phyloP scores from a whole-genome alignment of 2,888 invertebrate species.

The Agapetus fuscipes region DNA sequence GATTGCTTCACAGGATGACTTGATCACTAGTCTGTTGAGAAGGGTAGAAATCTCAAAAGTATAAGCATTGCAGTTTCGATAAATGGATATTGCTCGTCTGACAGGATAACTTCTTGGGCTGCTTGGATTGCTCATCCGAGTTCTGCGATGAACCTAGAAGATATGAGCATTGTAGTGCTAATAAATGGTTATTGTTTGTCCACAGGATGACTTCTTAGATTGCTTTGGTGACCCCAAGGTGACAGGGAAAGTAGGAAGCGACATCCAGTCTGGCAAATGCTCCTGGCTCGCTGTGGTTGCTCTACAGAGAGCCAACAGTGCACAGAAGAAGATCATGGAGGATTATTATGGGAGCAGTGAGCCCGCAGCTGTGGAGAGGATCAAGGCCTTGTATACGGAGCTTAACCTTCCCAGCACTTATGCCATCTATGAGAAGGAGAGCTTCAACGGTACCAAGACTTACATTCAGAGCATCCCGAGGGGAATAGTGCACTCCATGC shows the following conservation, averaged over 20 bases:
- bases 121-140: no score
- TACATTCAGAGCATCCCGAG: slow-evolving; percentile 78
- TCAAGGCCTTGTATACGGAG: slow-evolving; percentile 70
- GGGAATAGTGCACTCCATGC: slow-evolving; percentile 70
- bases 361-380: slow-evolving; percentile 52
- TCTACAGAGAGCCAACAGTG: slow-evolving; percentile 62
- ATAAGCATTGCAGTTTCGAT: no score
- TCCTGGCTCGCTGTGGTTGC: slow-evolving; percentile 91
- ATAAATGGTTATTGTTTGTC: slow-evolving; percentile 21
- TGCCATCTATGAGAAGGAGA: slow-evolving; percentile 73
- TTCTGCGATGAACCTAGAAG: no score
- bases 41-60: no score
- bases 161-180: no score
- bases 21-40: no score
- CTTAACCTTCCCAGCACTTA: slow-evolving; percentile 67
- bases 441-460: slow-evolving; percentile 68
- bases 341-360: slow-evolving; percentile 68
- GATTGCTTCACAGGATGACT: no score
- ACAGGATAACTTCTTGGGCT: no score
- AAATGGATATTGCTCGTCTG: no score
- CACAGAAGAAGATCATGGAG: slow-evolving; percentile 62
- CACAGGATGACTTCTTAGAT: slow-evolving; percentile 79
- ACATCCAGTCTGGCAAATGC: slow-evolving; percentile 94
- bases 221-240: slow-evolving; percentile 79
- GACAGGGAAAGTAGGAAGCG: slow-evolving; percentile 84